phyloP scores from a whole-genome alignment of 2,888 invertebrate genomes.

The Nudaria mundana region DNA sequence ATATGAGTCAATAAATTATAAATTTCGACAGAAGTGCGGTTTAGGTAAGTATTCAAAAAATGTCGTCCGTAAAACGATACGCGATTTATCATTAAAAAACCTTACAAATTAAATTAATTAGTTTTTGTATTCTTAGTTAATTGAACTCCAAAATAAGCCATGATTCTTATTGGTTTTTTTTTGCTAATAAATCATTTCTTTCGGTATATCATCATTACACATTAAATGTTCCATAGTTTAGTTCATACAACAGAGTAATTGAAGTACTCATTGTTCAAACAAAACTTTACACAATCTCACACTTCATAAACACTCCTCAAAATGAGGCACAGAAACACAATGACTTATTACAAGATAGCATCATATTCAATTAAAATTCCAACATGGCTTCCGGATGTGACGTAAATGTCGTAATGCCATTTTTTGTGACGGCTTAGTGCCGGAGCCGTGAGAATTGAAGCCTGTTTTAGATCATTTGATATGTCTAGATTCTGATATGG shows the following conservation, averaged over 20 bases:
- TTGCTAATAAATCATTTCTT: no score
- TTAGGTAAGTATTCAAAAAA: slow-evolving; percentile 43
- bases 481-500: background rate
- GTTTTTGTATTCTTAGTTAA: no score
- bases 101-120: no score
- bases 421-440: slow-evolving; percentile 32
- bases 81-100: slow-evolving; percentile 58
- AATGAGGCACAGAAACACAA: slow-evolving; percentile 47
- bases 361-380: slow-evolving; percentile 75
- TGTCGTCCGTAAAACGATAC: slow-evolving; percentile 34
- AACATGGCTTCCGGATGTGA: slow-evolving; percentile 53
- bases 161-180: background rate
- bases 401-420: slow-evolving; percentile 69
- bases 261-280: slow-evolving; percentile 5
- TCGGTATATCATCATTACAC: no score
- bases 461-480: background rate
- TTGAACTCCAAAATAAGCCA: no score
- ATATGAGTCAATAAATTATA: slow-evolving; percentile 22
- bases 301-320: slow-evolving; percentile 4
- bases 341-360: slow-evolving; percentile 73
- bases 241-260: slow-evolving; percentile 2
- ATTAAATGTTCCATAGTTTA: slow-evolving; percentile 1
- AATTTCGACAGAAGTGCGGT: slow-evolving; percentile 17
- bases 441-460: slow-evolving; percentile 7
- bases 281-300: slow-evolving; percentile 7